A percentile compares a stretch with the other conserved stretches of the same genome.
These are phyloP conservation scores for Caerostris darwini DNA, from an alignment of 1,140 invertebrate genomes.

Conservation along the genomic window DNA sequence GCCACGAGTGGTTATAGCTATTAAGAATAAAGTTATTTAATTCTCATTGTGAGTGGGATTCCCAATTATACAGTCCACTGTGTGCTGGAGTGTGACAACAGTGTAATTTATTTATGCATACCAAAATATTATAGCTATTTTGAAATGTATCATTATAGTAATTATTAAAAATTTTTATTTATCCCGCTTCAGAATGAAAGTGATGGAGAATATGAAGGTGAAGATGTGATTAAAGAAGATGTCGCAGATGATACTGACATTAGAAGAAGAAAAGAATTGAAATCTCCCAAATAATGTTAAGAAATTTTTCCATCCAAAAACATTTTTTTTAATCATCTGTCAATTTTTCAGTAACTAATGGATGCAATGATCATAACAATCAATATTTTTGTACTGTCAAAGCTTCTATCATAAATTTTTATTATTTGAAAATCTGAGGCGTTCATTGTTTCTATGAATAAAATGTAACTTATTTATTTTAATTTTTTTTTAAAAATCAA, in stretches of 20 bases:
- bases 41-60: no score
- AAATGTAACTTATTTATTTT: neutral
- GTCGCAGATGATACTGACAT: constrained; percentile 17
- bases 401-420: neutral
- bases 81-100: no score
- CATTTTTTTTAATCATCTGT: neutral
- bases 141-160: no score
- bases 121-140: no score
- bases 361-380: neutral
- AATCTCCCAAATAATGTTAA: neutral
- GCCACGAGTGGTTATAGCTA: no score
- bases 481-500: neutral
- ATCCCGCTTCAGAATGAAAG: constrained; percentile 28
- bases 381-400: neutral
- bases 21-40: no score
- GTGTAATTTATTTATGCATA: no score
- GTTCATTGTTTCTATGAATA: neutral
- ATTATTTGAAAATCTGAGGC: neutral
- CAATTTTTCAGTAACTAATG: neutral
- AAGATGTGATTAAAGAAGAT: constrained; percentile 73
- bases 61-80: no score
- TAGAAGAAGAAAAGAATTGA: constrained; percentile 30
- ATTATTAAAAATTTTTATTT: neutral
- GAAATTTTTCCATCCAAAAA: neutral
- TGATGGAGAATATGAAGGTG: constrained; percentile 68